Base-by-base conservation (phyloP, 2,797 vertebrate species). In the Bradypus variegatus region DNA sequence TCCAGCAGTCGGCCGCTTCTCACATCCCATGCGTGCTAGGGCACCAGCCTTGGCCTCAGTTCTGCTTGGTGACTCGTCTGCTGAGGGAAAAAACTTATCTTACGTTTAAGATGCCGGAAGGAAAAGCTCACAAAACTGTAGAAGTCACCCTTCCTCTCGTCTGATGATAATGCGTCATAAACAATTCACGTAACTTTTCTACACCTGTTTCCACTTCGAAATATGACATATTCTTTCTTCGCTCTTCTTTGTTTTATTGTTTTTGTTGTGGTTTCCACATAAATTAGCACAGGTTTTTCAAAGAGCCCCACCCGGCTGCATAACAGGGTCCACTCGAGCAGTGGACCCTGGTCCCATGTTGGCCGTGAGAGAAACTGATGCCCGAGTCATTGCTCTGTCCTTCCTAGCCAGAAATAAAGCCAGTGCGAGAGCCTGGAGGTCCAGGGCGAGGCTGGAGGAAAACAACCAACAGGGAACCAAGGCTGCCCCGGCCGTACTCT, bases 161-260 rank as follows among this genome's bases (percentile, higher is more conserved):
- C 87, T 77, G 60, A 55, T 55, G 45, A 60, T 84, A 87, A 87
- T 64, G 53, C 31, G 33, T 69, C 55, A 38, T 36, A 60, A 69
- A 72, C 31, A 64, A 38, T 81, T 76, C 50, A 60, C 31, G 50
- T 23, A 50, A 27, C 21, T 67, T 81, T 45, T 86, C 60, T 13
- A 75, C 87, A 45, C 80, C 19, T 77, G n/a, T 87, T 80, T 90
- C 69, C 55, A 79, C 50, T 36, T 80, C 87, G 92, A 91, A 75
- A 58, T 75, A 29, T 33, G 55, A 7, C 69, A 50, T 76, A 38
- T 62, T 77, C 29, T 88, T 72, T 80, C 70, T 62, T 92, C 55
- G 23, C 27, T 75, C 65, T 33, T 45, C 23, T 29, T 72, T 88
- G 31, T 65, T 45, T 45, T 6, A 14, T 62, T 53, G 29, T 65